Percentiles rank a stretch among this genome's conserved stretches.
phyloP scores from a whole-genome alignment of 2,888 invertebrate genomes.

The Steinernema scapterisci region DNA sequence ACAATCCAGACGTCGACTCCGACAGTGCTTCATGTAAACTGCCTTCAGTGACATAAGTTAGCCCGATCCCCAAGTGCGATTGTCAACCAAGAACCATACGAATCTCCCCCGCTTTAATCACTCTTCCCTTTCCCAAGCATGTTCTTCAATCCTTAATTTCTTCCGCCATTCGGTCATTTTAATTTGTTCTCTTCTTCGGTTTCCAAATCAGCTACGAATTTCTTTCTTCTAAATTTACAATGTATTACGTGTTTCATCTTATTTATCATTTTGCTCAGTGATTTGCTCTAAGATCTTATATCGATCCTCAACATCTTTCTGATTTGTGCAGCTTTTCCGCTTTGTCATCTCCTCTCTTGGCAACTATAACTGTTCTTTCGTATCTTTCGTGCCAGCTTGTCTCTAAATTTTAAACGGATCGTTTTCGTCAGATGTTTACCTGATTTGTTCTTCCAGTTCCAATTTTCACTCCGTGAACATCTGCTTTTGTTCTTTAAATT shows the following conservation, averaged over 20 bases:
- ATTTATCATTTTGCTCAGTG: constrained; percentile 21
- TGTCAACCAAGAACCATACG: background rate
- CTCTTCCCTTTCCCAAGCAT: background rate
- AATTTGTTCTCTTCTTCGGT: background rate
- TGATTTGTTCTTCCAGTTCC: background rate
- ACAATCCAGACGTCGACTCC: background rate
- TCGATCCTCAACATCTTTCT: constrained; percentile 8
- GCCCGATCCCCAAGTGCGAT: background rate
- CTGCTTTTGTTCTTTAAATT: constrained; percentile 6
- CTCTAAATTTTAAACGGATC: background rate
- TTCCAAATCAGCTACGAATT: background rate
- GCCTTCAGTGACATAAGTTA: constrained; percentile 1
- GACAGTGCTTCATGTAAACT: constrained; percentile 8
- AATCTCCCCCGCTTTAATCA: constrained; percentile 19
- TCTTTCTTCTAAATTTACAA: background rate
- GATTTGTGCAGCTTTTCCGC: background rate
- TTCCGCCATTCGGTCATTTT: background rate
- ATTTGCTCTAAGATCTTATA: constrained; percentile 27
- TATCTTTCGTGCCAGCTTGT: background rate
- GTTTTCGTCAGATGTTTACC: background rate
- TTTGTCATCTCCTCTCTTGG: background rate
- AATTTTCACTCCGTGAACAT: background rate
- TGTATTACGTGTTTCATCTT: background rate
- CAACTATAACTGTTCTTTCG: background rate
- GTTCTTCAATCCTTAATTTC: background rate